phyloP scores from a whole-genome alignment of 2,113 vertebrate genomes.

The Microcebus tavaratra region DNA sequence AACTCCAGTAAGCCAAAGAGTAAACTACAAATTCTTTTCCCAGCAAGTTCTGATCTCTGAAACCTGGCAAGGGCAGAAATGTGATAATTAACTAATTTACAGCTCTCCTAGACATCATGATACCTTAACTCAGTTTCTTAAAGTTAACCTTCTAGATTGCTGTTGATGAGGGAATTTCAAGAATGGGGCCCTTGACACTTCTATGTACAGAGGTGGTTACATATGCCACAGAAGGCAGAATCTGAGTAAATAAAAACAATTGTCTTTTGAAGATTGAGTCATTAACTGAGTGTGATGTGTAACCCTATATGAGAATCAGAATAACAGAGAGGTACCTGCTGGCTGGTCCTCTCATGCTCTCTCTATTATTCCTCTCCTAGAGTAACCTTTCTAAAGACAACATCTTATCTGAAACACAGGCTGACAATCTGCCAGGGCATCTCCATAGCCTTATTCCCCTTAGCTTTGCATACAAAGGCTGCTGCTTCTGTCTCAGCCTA shows the following conservation, averaged over 20 bases:
- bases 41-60: background rate
- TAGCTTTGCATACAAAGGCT: background rate
- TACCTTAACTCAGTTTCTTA: constrained; percentile 30
- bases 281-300: background rate
- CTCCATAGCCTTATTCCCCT: too few relatives aligned
- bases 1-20: background rate
- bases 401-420: background rate
- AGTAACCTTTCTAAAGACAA: background rate
- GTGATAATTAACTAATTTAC: constrained; percentile 57
- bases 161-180: constrained; percentile 54
- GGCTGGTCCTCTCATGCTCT: background rate
- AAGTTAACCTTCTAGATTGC: constrained; percentile 22
- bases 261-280: background rate
- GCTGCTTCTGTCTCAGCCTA: background rate
- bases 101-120: background rate
- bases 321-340: background rate
- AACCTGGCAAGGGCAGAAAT: background rate
- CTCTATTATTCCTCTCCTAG: background rate
- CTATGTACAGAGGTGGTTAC: background rate
- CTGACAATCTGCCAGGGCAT: background rate
- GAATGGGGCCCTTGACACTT: background rate
- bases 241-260: background rate
- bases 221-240: background rate
- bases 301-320: background rate
- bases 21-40: background rate